phyloP scores from a whole-genome alignment of 1,140 invertebrate genomes.

The Trinorchestia longiramus region DNA sequence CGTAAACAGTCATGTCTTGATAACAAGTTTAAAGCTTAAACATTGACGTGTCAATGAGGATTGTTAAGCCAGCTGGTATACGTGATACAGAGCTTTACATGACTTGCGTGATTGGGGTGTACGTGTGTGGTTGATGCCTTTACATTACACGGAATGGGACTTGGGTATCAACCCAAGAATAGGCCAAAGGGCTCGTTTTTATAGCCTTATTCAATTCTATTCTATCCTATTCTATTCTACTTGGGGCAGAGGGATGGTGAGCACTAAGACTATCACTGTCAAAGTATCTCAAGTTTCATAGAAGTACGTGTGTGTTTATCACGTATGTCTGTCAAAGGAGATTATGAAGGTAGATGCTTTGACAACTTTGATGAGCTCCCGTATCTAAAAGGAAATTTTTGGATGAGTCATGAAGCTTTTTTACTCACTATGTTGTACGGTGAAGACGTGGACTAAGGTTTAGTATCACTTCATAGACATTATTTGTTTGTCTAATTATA shows the following conservation, averaged over 20 bases:
- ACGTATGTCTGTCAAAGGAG: not conserved
- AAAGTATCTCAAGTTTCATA: not conserved
- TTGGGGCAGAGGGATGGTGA: not conserved
- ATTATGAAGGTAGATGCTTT: not conserved
- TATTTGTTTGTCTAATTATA: not conserved
- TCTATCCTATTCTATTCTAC: no score
- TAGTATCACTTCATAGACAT: not conserved
- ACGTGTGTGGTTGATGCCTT: no score
- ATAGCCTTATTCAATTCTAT: no score
- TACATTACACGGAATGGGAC: no score
- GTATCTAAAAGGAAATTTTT: not conserved
- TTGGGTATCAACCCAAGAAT: no score
- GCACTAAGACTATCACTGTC: not conserved
- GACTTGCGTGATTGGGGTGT: no score
- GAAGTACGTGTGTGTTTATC: not conserved
- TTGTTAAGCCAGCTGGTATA: not conserved
- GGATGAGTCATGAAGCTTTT: not conserved
- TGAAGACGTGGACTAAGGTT: not conserved
- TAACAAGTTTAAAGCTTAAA: not conserved
- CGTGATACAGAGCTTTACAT: not conserved
- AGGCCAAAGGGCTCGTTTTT: no score
- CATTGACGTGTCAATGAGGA: not conserved
- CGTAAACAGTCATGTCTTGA: not conserved
- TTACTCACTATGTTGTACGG: not conserved
- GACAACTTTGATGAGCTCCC: not conserved